phyloP scores from a whole-genome alignment of 2,888 invertebrate genomes.

The Hydrotaea cyrtoneurina region DNA sequence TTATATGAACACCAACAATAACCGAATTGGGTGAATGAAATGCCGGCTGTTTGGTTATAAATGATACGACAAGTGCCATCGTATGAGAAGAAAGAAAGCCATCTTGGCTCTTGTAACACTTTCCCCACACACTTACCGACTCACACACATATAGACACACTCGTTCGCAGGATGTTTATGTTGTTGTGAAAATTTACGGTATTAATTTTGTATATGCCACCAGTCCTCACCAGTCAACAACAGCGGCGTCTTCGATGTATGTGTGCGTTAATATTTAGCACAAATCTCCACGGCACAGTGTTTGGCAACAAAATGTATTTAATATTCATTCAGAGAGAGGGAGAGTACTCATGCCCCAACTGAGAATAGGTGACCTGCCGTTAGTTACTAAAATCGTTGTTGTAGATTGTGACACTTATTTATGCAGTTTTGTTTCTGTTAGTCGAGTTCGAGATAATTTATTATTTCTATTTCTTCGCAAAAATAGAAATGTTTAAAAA shows the following conservation, averaged over 20 bases:
- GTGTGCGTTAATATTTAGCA: neutral
- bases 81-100: neutral
- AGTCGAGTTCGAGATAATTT: no score
- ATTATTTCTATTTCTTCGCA: no score
- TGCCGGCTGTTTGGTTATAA: constrained; percentile 10
- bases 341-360: no score
- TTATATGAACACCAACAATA: constrained; percentile 9
- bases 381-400: no score
- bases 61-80: neutral
- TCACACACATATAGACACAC: neutral
- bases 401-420: no score
- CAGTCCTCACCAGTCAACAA: constrained; percentile 29
- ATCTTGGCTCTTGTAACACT: neutral
- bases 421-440: no score
- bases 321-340: no score
- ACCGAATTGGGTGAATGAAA: constrained; percentile 9
- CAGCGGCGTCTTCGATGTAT: neutral
- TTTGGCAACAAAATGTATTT: neutral
- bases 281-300: neutral
- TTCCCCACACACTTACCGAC: no score
- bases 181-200: constrained; percentile 41
- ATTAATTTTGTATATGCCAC: constrained; percentile 50
- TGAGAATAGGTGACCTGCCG: no score
- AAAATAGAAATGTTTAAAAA: no score
- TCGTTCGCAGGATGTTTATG: constrained; percentile 23